A percentile compares a stretch with the other conserved stretches of the same genome.
Evolutionary conservation across 2,797 vertebrate species (phyloP).

Genomic region (Myiotriccus ornatus): DNA sequence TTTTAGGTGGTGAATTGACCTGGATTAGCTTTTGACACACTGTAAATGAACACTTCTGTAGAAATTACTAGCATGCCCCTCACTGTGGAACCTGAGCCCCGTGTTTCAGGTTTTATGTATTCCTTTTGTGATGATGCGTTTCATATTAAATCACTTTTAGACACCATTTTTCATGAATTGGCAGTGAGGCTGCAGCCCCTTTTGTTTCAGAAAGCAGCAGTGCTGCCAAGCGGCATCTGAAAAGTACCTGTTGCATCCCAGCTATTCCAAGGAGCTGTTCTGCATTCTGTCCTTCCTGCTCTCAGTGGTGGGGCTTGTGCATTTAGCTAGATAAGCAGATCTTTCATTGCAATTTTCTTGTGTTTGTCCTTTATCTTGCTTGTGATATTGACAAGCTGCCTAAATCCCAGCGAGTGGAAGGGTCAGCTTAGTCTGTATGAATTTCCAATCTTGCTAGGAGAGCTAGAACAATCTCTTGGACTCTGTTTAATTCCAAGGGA

Average conservation of each 20-base stretch:
- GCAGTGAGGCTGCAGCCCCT: slow-evolving; percentile 1
- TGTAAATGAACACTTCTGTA: slow-evolving; percentile 31
- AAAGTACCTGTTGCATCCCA: slow-evolving; percentile 50
- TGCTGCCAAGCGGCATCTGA: slow-evolving; percentile 23
- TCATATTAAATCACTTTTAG: slow-evolving; percentile 44
- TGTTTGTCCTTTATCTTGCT: slow-evolving; percentile 49
- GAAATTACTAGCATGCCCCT: slow-evolving; percentile 17
- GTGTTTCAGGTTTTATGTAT: slow-evolving; percentile 22
- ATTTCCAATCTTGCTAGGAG: slow-evolving; percentile 12
- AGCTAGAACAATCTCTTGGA: not conserved
- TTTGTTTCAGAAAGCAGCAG: slow-evolving; percentile 23
- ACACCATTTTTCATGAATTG: slow-evolving; percentile 45
- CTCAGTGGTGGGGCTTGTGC: not conserved
- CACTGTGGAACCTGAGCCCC: not conserved
- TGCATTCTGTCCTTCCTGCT: slow-evolving; percentile 34
- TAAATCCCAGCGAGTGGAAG: not conserved
- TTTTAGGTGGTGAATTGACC: slow-evolving; percentile 56
- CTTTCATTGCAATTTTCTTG: slow-evolving; percentile 42
- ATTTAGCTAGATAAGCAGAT: slow-evolving; percentile 61
- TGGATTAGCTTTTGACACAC: slow-evolving; percentile 61
- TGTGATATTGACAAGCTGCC: slow-evolving; percentile 39
- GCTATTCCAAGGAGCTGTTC: slow-evolving; percentile 27
- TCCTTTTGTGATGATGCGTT: slow-evolving; percentile 33
- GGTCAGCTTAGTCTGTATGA: slow-evolving; percentile 45
- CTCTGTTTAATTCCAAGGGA: not conserved